A percentile compares a stretch with the other conserved stretches of the same genome.
Evolutionary conservation across 2,888 invertebrate species (phyloP).

Genomic region (Geophilus truncorum): DNA sequence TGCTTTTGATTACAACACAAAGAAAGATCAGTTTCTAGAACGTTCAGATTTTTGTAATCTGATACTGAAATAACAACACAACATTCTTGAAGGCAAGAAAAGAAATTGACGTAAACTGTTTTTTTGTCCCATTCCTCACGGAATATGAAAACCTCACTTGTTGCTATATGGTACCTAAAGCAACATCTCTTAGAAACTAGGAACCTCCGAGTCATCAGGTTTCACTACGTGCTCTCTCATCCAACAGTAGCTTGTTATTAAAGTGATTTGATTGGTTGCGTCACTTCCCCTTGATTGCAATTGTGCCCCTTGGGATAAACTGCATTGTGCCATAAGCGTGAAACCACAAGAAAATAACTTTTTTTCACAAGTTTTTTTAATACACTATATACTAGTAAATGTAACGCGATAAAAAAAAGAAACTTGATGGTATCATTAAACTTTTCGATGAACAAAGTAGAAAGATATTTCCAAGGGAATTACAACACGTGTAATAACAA

Average conservation of each 20-base stretch:
- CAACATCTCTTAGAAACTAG: background rate
- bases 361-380: background rate
- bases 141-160: background rate
- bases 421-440: background rate
- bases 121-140: background rate
- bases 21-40: background rate
- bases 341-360: conserved; percentile 5
- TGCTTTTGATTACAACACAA: conserved; percentile 2
- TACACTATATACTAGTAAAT: background rate
- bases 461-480: background rate
- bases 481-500: background rate
- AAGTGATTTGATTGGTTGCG: conserved; percentile 10
- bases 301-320: conserved; percentile 1
- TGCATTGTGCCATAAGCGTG: conserved; percentile 10
- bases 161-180: background rate
- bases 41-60: background rate
- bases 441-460: background rate
- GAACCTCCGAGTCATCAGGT: background rate
- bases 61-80: background rate
- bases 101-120: background rate
- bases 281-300: conserved; percentile 10
- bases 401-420: background rate
- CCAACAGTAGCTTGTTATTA: conserved; percentile 10
- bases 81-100: background rate
- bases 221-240: conserved; percentile 3